Percentiles rank a stretch among this genome's conserved stretches.
These are phyloP conservation scores for Ctenosaura bakeri DNA, from an alignment of 2,797 vertebrate genomes.

Conservation along the genomic window DNA sequence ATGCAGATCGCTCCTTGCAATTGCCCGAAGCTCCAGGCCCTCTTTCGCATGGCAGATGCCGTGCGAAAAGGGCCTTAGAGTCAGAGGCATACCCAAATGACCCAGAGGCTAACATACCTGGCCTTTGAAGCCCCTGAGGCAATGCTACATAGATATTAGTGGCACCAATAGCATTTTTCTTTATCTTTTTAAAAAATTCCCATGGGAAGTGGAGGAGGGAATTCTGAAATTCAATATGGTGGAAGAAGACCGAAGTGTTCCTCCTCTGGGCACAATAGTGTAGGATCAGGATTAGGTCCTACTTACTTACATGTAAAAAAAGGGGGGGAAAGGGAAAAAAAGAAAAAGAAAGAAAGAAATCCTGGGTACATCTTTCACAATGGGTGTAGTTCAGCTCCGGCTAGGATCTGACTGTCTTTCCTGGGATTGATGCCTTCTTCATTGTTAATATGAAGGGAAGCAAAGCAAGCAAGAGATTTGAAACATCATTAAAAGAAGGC, in stretches of 20 bases:
- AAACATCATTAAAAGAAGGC: not conserved
- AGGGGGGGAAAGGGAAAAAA: no score
- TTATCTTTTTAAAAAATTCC: not conserved
- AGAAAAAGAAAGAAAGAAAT: not conserved
- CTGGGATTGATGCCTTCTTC: not conserved
- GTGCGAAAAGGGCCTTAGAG: not conserved
- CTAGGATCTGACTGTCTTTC: no score
- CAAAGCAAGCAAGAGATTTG: not conserved
- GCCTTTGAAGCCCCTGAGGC: not conserved
- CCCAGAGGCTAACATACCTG: not conserved
- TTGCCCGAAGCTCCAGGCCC: no score
- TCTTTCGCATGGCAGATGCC: no score
- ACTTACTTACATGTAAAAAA: not conserved
- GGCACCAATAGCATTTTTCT: not conserved
- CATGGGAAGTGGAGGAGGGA: not conserved
- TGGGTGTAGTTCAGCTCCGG: no score
- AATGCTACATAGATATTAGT: not conserved
- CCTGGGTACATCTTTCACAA: no score
- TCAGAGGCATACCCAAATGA: conserved; percentile 34
- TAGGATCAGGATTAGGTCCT: not conserved
- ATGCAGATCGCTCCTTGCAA: no score
- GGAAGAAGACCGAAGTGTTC: not conserved
- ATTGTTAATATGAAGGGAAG: not conserved
- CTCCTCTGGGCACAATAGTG: not conserved
- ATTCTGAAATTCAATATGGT: not conserved